Evolutionary conservation across 2,888 invertebrate species (phyloP).

Genomic region (Pteria penguin): DNA sequence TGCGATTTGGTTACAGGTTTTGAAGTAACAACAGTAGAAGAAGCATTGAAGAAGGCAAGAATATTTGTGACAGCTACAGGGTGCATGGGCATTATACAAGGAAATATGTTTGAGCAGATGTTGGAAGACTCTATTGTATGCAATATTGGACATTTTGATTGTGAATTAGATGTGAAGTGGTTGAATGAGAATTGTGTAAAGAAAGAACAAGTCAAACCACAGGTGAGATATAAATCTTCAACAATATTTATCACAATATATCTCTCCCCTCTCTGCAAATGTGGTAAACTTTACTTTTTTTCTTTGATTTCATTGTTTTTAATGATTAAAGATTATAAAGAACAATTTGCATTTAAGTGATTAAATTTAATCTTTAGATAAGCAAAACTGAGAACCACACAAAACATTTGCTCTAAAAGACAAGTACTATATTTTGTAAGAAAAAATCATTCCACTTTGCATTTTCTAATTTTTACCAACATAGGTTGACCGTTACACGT

Average conservation of each 20-base stretch:
- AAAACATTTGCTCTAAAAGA: too few relatives aligned
- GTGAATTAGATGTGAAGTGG: slow-evolving; percentile 98
- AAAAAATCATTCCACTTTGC: too few relatives aligned
- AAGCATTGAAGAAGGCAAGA: slow-evolving; percentile 92
- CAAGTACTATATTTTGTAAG: too few relatives aligned
- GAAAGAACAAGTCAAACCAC: slow-evolving; percentile 96
- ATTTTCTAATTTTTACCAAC: too few relatives aligned
- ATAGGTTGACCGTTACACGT: slow-evolving; percentile 91
- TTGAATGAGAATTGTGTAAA: slow-evolving; percentile 92
- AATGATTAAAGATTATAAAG: neutral
- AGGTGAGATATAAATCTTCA: slow-evolving; percentile 83
- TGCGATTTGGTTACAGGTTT: slow-evolving; percentile 80
- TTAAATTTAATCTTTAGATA: too few relatives aligned
- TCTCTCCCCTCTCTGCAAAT: neutral
- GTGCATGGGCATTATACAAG: slow-evolving; percentile 93
- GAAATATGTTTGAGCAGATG: slow-evolving; percentile 94
- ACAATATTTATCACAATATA: neutral
- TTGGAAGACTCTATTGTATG: slow-evolving; percentile 98
- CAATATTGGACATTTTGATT: slow-evolving; percentile 99
- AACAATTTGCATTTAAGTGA: too few relatives aligned
- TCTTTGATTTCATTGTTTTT: too few relatives aligned
- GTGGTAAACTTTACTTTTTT: neutral
- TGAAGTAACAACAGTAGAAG: slow-evolving; percentile 95
- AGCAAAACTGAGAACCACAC: too few relatives aligned
- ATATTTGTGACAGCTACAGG: slow-evolving; percentile 99